Evolutionary conservation across 2,797 vertebrate species (phyloP).

Genomic region (Karalla daura): DNA sequence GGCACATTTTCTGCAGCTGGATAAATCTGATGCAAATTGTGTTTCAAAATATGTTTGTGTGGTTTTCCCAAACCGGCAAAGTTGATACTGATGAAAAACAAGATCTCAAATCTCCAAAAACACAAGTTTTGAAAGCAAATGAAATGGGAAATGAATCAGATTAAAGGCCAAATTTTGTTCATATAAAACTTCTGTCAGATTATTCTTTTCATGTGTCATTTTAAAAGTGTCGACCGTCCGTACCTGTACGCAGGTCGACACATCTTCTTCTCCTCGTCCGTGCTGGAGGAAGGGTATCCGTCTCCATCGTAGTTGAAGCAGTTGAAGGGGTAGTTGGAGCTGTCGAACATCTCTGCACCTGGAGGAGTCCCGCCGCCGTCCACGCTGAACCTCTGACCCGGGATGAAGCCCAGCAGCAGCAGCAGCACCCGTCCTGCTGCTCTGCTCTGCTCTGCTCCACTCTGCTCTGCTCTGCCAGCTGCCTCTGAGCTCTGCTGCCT

Average conservation of each 20-base stretch:
- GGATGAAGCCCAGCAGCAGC: slow-evolving; percentile 59
- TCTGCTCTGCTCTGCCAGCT: slow-evolving; percentile 47
- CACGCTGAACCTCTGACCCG: too few species aligned
- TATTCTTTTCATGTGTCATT: too few species aligned
- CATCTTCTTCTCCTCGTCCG: slow-evolving; percentile 92
- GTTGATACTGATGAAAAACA: background rate
- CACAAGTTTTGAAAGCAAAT: background rate
- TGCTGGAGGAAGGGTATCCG: slow-evolving; percentile 91
- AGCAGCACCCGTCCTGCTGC: slow-evolving; percentile 63
- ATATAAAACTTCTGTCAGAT: background rate
- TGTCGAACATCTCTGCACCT: slow-evolving; percentile 91
- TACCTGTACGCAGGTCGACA: slow-evolving; percentile 97
- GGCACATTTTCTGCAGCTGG: background rate
- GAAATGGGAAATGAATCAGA: background rate
- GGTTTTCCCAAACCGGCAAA: background rate
- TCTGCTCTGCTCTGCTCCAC: slow-evolving; percentile 60
- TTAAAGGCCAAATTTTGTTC: background rate
- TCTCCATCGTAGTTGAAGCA: slow-evolving; percentile 98
- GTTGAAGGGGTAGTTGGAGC: slow-evolving; percentile 97
- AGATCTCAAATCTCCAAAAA: background rate
- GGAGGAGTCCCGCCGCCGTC: too few species aligned
- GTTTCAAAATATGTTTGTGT: background rate
- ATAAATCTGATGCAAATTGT: background rate
- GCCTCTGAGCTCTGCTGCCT: slow-evolving; percentile 58
- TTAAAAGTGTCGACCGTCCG: background rate